Base-by-base conservation (phyloP, 2,888 invertebrate genomes). In the Syrphus vitripennis region DNA sequence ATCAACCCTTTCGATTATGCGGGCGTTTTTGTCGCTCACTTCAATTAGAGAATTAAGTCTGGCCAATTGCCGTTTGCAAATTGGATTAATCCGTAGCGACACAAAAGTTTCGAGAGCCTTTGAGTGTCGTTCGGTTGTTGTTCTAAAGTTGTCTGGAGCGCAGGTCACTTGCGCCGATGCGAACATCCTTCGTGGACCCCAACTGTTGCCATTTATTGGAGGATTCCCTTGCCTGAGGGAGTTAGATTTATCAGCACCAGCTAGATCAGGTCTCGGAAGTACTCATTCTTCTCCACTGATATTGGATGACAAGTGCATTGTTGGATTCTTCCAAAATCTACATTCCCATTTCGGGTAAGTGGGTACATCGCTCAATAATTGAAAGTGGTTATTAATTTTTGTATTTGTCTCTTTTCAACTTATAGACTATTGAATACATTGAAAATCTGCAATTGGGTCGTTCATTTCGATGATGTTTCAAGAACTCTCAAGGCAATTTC, bases 41-140 rank as follows among this genome's bases (percentile, higher is more conserved):
- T 92, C 92, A 81, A 92, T 94, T 10, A 92, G 94, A 76, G 94
- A 94, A 89, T 89, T 94, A 88, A 93, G 93, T 86, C 90, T 94
- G 72, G 93, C 93, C 88, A 93, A 93, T 89, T 93, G 94, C 55
- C 92, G 93, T 34, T 90, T 94, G 61, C 93, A 94, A 90, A 91
- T 94, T 78, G 92, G 92, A 55, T 88, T 89, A 31, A 88, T 89
- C 45, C 89, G 88, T 26, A 88, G 87, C 70, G 89, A 89, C 69
- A 76, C 87, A 14, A 89, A 89, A 72, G 69, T 88, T 10, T 69
- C 87, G 14, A 87, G 89, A 55, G 86, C 88, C 12, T 93, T 93
- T 31, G 92, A 92, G 67, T 93, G 93, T 79, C 91, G 93, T 21
- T 92, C 93, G 63, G 92, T 93, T 81, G 93, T 93, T 24, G 93